Base-by-base conservation (phyloP, 2,113 vertebrate genomes). In the Sclerurus mexicanus region DNA sequence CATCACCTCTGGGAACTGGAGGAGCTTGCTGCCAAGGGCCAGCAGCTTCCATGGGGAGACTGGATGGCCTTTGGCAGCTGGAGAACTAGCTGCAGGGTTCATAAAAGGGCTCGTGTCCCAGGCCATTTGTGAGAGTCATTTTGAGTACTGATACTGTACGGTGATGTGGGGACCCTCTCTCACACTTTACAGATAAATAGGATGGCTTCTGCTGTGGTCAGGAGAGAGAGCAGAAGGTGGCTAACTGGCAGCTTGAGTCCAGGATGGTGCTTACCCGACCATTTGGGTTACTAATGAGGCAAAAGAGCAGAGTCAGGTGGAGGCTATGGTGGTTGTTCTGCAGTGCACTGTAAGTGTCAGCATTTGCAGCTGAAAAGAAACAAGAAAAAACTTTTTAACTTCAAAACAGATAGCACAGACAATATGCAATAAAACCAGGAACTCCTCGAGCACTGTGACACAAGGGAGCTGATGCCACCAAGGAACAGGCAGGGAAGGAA, bases 381-480 rank as follows among this genome's bases (percentile, higher is more conserved):
- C 3, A 47, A 35, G 11, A 39, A 56, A 46, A 76, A 66, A 2
- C 1, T 16, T 59, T 94, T 85, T 59, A 73, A 39, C 20, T 87
- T 22, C 25, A 23, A 40, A 72, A 56, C 17, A 42, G 12, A 10
- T 52, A 86, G 7, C 35, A 59, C 25, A 72, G 60, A n/a, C 2
- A 64, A 47, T 14, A 68, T 10, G 4, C 13, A 72, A 31, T 20
- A 23, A 72, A 69, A 73, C 2, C 31, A 60, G 1, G 0, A 87
- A 60, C 16, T 63, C 12, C 16, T 22, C 20, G 58, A 33, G n/a
- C 0, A 0, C 7, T 71, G 55, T 31, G n/a, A 42, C 64, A 21
- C 1, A 2, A 87, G 14, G 5, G 13, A 8, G 4, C 7, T 56
- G 10, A 8, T 80, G 7, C 16, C 4, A 4, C 19, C 7, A 12